Evolutionary conservation across 2,113 vertebrate species (phyloP).

Genomic region (Pseudopodoces humilis): DNA sequence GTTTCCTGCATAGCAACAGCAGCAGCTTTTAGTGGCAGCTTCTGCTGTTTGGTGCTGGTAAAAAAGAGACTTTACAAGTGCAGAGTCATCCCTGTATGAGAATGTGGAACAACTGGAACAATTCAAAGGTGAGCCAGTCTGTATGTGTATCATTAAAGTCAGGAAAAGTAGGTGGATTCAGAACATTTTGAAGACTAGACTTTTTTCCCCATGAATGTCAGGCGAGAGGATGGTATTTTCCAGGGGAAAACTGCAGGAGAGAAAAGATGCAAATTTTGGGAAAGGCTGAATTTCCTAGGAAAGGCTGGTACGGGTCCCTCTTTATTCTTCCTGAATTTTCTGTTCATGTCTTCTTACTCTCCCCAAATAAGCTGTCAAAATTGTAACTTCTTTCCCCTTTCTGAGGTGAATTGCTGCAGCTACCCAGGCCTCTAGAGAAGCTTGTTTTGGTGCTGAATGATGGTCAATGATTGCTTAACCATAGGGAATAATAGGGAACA

Average conservation of each 20-base stretch:
- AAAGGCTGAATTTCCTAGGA: not conserved
- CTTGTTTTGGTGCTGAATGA: not conserved
- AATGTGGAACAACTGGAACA: not conserved
- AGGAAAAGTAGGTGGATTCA: not conserved
- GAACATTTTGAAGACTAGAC: not conserved
- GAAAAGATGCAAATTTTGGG: not conserved
- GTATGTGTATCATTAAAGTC: not conserved
- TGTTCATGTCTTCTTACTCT: rapidly evolving
- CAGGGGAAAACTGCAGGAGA: not conserved
- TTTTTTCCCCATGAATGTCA: rapidly evolving
- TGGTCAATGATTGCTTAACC: not conserved
- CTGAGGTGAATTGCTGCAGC: not conserved
- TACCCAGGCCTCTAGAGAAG: not conserved
- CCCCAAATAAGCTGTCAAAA: not conserved
- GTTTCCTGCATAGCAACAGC: not conserved
- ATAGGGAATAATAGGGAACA: not conserved
- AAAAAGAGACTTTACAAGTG: not conserved
- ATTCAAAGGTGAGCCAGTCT: not conserved
- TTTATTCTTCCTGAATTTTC: not conserved
- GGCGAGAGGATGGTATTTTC: not conserved
- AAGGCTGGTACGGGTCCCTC: not conserved
- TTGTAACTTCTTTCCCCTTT: not conserved
- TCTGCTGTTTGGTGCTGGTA: not conserved
- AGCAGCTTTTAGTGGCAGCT: not conserved
- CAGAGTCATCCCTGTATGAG: not conserved